These are phyloP conservation scores for Morpho achilles DNA, from an alignment of 2,888 invertebrate species.

Conservation along the genomic window DNA sequence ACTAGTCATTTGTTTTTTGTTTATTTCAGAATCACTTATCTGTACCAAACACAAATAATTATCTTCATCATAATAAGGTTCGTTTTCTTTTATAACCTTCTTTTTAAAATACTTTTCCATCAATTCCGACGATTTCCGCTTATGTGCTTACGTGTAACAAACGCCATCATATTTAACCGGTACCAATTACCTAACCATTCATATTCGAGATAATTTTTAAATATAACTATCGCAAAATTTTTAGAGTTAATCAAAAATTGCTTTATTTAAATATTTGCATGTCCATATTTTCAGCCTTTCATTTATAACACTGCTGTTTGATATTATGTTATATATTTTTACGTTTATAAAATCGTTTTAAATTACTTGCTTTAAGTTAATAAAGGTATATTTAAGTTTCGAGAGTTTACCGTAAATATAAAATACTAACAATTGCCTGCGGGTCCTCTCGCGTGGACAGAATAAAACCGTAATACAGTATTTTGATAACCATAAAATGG, in stretches of 20 bases:
- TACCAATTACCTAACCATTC: constrained; percentile 3
- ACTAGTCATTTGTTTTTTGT: constrained; percentile 73
- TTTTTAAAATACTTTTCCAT: constrained; percentile 54
- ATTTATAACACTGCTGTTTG: no score
- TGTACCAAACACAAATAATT: constrained; percentile 92
- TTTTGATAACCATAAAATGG: no score
- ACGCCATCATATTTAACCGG: constrained; percentile 5
- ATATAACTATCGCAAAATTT: background rate
- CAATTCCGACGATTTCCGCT: constrained; percentile 47
- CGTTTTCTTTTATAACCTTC: constrained; percentile 74
- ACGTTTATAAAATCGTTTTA: no score
- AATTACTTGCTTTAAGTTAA: no score
- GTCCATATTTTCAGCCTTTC: background rate
- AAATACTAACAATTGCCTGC: no score
- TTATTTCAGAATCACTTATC: constrained; percentile 93
- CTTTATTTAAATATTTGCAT: constrained; percentile 2
- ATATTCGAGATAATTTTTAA: background rate
- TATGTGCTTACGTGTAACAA: constrained; percentile 52
- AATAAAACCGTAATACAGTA: no score
- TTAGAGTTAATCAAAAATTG: background rate
- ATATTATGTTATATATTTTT: no score
- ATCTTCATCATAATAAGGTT: constrained; percentile 90
- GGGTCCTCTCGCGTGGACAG: no score
- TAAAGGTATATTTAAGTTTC: no score
- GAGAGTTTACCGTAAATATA: no score